These are phyloP conservation scores for Danio jaintianensis DNA, from an alignment of 2,797 vertebrate species.

Conservation along the genomic window DNA sequence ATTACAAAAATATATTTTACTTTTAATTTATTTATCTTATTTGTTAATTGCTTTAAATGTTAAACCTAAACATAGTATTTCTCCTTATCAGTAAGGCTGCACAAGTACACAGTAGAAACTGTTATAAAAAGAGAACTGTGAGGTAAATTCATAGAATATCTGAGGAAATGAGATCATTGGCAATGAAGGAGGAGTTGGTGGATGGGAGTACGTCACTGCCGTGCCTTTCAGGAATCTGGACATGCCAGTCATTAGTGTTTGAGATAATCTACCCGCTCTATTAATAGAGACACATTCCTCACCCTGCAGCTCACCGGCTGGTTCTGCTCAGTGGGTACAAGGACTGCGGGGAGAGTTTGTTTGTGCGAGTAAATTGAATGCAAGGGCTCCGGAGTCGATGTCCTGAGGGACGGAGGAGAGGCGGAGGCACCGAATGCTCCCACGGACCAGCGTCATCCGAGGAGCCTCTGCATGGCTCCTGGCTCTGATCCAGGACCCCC, in stretches of 20 bases:
- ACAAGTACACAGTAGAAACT: background rate
- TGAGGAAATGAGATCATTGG: constrained; percentile 28
- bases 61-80: background rate
- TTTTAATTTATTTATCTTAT: background rate
- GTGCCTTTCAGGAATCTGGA: constrained; percentile 49
- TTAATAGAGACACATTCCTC: constrained; percentile 57
- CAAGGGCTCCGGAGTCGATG: constrained; percentile 20
- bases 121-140: background rate
- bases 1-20: background rate
- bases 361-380: constrained; percentile 45
- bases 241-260: constrained; percentile 51
- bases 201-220: constrained; percentile 38
- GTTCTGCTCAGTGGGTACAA: constrained; percentile 16
- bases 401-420: constrained; percentile 35
- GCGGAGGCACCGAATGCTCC: constrained; percentile 44
- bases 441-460: constrained; percentile 58
- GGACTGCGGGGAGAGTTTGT: constrained; percentile 57
- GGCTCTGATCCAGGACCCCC: constrained; percentile 57
- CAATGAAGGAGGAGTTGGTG: constrained; percentile 32
- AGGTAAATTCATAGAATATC: constrained; percentile 11
- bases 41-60: background rate
- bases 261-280: constrained; percentile 54
- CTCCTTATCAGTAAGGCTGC: background rate
- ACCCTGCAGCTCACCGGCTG: constrained; percentile 31
- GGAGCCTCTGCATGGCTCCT: constrained; percentile 44